A percentile compares a stretch with the other conserved stretches of the same genome.
These are phyloP conservation scores for Eupleurogrammus muticus DNA, from an alignment of 2,797 vertebrate species.

Conservation along the genomic window DNA sequence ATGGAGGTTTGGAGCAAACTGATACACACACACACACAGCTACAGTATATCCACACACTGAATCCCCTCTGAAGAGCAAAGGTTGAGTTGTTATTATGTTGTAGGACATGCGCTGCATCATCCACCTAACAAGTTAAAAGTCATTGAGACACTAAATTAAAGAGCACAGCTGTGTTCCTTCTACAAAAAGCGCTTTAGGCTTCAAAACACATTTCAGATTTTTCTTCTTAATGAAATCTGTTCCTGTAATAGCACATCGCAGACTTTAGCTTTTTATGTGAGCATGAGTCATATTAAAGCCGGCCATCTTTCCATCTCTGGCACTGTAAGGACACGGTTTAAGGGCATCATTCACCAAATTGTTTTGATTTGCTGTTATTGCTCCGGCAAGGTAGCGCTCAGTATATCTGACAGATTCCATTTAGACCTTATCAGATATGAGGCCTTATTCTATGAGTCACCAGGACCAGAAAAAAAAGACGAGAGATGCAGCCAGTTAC, in stretches of 20 bases:
- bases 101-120: constrained; percentile 19
- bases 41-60: constrained; percentile 7
- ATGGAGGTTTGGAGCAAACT: constrained; percentile 53
- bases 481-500: constrained; percentile 46
- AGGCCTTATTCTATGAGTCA: constrained; percentile 64
- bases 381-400: constrained; percentile 62
- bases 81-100: constrained; percentile 23
- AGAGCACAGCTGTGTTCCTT: constrained; percentile 19
- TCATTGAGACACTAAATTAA: constrained; percentile 18
- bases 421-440: constrained; percentile 73
- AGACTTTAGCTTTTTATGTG: constrained; percentile 38
- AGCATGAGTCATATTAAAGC: constrained; percentile 54
- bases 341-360: constrained; percentile 64
- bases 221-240: constrained; percentile 44
- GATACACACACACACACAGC: constrained; percentile 27
- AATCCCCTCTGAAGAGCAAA: constrained; percentile 18
- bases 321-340: constrained; percentile 54
- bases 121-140: constrained; percentile 21
- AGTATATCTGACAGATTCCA: constrained; percentile 69
- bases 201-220: constrained; percentile 27
- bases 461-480: constrained; percentile 49
- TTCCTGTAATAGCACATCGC: constrained; percentile 36
- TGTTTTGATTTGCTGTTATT: constrained; percentile 77
- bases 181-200: constrained; percentile 6
- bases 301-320: constrained; percentile 42